phyloP scores from a whole-genome alignment of 1,140 invertebrate genomes.

The Micrasema longulum region DNA sequence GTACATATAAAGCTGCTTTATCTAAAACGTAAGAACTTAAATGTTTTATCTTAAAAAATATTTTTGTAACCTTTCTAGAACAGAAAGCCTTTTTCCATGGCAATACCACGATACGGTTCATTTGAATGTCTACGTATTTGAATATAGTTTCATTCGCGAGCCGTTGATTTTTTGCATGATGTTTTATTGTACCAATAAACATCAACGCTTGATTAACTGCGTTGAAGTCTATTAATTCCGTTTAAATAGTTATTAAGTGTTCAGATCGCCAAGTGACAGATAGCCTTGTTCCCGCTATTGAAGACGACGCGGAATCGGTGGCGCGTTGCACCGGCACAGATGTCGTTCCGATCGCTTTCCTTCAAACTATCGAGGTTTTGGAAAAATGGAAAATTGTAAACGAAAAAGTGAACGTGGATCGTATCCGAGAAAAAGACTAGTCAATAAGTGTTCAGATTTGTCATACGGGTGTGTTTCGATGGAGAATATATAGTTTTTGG shows the following conservation, averaged over 20 bases:
- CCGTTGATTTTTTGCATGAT: too few relatives aligned
- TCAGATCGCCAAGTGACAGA: background rate
- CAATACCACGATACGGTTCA: background rate
- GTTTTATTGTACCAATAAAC: background rate
- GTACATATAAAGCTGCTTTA: too few relatives aligned
- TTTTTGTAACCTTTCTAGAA: too few relatives aligned
- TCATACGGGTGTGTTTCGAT: too few relatives aligned
- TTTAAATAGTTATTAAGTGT: conserved; percentile 15
- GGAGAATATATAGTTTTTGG: background rate
- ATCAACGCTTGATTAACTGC: background rate
- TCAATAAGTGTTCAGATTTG: too few relatives aligned
- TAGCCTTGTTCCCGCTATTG: conserved; percentile 2
- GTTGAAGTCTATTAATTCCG: conserved; percentile 10
- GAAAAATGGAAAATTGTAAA: background rate
- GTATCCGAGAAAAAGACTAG: background rate
- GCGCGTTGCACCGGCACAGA: conserved; percentile 53
- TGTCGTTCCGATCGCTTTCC: conserved; percentile 11
- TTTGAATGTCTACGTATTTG: background rate
- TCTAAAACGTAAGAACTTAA: too few relatives aligned
- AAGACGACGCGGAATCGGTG: conserved; percentile 50
- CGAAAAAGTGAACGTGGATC: background rate
- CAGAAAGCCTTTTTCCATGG: background rate
- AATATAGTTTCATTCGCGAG: too few relatives aligned
- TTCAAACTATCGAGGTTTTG: background rate
- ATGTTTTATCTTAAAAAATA: too few relatives aligned